Evolutionary conservation across 1,140 invertebrate species (phyloP), one percentile per base, ranked within the genome.

Genomic region (Drosophila pallidifrons): DNA sequence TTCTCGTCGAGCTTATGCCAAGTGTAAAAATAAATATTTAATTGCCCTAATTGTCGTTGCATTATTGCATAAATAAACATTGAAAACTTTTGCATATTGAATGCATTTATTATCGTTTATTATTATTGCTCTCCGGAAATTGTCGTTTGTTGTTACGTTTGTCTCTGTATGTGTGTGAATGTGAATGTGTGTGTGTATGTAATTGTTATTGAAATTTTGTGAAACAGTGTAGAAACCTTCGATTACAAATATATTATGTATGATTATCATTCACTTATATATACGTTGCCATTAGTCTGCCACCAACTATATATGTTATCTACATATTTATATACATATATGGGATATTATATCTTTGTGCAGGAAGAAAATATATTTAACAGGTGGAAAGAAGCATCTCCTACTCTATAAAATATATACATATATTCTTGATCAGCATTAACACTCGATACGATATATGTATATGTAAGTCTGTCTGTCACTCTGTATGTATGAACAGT

Each of bases 1-100:
- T 45, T 73, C 72, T 54, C 49, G 25, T 66, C 11, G 41, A 46
- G 58, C 25, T 54, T 41, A 58, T 57, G 61, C 59, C 73, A 66
- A 76, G 77, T 79, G 75, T 80, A 78, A 80, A 80, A 80, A 80
- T 80, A 80, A 80, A 80, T 80, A 80, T 80, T 80, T 80, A 78
- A 80, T 80, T 80, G 78, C 51, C 78, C 75, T 80, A 80, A 80
- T 80, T 80, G 78, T 75, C 75, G 47, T 78, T 75, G 75, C 70
- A 78, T 77, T 80, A 79, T 80, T 75, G 70, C 75, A 80, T 80
- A 80, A 78, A 80, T 78, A 80, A 80, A 80, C 65, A 77, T 58
- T 72, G 51, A 76, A 60, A 63, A 43, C 60, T 66, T 77, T 63
- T 76, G 73, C 77, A 79, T 76, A 71, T 79, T 66, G 57, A 66